Evolutionary conservation across 2,113 vertebrate species (phyloP), one percentile per base, ranked within the genome.

Genomic region (Machaerirhynchus nigripectus): DNA sequence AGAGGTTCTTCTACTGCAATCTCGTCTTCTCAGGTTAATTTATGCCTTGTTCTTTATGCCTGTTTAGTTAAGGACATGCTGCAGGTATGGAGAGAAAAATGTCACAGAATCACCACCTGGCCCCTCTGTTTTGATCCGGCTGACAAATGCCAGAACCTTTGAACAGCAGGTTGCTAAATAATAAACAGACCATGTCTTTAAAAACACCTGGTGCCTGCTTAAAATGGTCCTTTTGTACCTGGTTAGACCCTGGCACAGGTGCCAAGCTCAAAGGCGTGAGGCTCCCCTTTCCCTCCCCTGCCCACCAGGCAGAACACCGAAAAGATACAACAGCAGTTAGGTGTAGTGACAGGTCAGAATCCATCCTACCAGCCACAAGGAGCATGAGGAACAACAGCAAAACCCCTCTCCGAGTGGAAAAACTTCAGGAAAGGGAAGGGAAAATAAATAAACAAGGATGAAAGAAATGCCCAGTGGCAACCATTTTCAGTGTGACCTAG

Each of bases 381-480:
- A 93, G 39, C 82, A 37, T 0, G 40, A 96, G 44, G 53, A 96
- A 83, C 42, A 90, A 52, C 73, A 92, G 84, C 76, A 89, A 81
- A 84, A 7, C 61, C 69, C 52, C 57, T 44, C 56, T 88, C 79
- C 27, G n/a, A 69, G 57, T 11, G 40, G 49, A 84, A 95, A 96
- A 96, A 92, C 86, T 81, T 90, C 63, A 40, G 75, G 86, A 76
- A 79, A 56, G 61, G 52, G 77, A 80, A 86, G 33, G 42, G 57
- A 90, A 95, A 85, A 83, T 68, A 94, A 91, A 97, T 96, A 98
- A 98, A 96, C 92, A 98, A 96, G 92, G 97, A 98, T 98, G 97
- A 98, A 98, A 98, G 97, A 82, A 94, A 95, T 98, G 97, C 97
- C 98, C 96, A 93, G 97, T 94, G 97, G 97, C 96, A 98, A 98